Base-by-base conservation (phyloP, 2,888 invertebrate species). In the Hirtodrosophila trivittata region DNA sequence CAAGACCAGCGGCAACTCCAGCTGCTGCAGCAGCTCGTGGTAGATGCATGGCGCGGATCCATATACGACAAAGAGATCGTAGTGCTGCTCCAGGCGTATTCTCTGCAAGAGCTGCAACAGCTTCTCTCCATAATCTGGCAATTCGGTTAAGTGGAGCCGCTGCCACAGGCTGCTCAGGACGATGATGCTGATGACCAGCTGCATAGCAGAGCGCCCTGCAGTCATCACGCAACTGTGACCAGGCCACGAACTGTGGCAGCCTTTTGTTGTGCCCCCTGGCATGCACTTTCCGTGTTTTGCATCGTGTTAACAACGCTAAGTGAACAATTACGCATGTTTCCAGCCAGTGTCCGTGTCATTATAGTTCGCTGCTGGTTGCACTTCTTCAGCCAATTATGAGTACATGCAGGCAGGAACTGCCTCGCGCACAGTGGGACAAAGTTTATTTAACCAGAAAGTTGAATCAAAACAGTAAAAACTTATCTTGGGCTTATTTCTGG, bases 31-130 rank as follows among this genome's bases (percentile, higher is more conserved):
- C 13, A 83, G 1, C 0, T 8, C 21, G 6, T 68, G 56, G 30
- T 71, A 83, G 13, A 72, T n/a, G 13, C 84, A 83, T 1, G 33
- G 14, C 3, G 18, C 33, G 0, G 38, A 5, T 0, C 84, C 84
- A 30, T 80, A 75, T 0, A 81, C 5, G 0, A 70, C 8, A 0
- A 84, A 0, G 0, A 60, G 67, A 1, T 67, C 67, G 9, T 50
- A 81, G 3, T 39, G n/a, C 16, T 42, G 39, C 35, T 75, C 75
- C 13, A 26, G 25, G n/a, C 33, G 59, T 5, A 81, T 54, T 21
- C 56, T 49, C 16, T 39, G 3, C 0, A 84, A 3, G 0, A 77
- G 42, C 0, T 38, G 28, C 1, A 60, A n/a, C 8, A 77, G 26
- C 0, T 33, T 26, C 0, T 42, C 1, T 46, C 14, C 0, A 10